Base-by-base conservation (phyloP, 2,888 invertebrate genomes). In the Andrena camellia region DNA sequence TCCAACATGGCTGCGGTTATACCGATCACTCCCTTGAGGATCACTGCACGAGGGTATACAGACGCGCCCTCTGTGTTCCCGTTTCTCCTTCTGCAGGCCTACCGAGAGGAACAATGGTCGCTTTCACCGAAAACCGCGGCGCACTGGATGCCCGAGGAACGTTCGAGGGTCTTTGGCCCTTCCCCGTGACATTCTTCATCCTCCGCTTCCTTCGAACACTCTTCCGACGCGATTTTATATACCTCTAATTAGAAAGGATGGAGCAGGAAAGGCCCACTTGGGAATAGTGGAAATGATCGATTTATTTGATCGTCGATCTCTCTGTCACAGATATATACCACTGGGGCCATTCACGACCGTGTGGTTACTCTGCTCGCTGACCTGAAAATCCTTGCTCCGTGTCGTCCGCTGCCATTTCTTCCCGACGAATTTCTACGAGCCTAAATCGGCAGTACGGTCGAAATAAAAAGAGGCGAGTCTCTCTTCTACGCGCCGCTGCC, bases 91-190 rank as follows among this genome's bases (percentile, higher is more conserved):
- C 8, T 20, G 2, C n/a, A 8, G 8, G 52, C 8, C 6, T 20
- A 8, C 52, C 20, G 20, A 20, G 8, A 52, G 52, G 52, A 52
- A 52, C 52, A 52, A 52, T 52, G 52, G 52, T 20, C n/a, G 52
- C 52, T 52, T 52, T 52, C 52, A 52, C 20, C 52, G 52, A 52
- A 52, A 52, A 52, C 52, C 52, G 20, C 52, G 52, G 2, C 20
- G 17, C 42, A 42, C 17, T 42, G 4, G 17, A 17, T 42, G 8
- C 20, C 13, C 2, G 2, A 52, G 20, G 8, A 52, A 20, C 20
- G 52, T 52, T 52, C 20, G 8, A 52, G 52, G 52, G 52, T 52
- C 52, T 52, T 52, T 52, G 52, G 52, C 20, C 52, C 52, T 20
- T 52, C n/a, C n/a, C 52, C 52, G 20, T 20, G 20, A 8, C 52